These are phyloP conservation scores for Luperina nickerlii DNA, from an alignment of 2,888 invertebrate species.

Conservation along the genomic window DNA sequence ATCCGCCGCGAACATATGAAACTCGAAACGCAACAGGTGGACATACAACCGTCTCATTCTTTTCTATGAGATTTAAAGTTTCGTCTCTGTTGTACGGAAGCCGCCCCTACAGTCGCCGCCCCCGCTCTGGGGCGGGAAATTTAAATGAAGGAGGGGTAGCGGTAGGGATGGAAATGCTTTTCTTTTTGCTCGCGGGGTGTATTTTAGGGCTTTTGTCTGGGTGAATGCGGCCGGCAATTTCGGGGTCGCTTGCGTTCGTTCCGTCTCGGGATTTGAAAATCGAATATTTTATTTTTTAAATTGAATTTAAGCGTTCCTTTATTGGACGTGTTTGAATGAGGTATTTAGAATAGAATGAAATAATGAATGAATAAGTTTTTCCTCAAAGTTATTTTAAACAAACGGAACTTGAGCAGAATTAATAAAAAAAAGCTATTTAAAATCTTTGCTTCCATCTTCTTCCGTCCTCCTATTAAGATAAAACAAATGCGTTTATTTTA, in stretches of 20 bases:
- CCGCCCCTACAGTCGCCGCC: conserved; percentile 89
- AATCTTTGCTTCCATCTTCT: conserved; percentile 44
- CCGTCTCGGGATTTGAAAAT: conserved; percentile 85
- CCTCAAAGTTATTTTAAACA: conserved; percentile 35
- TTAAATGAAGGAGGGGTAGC: conserved; percentile 88
- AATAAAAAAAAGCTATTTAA: conserved; percentile 32
- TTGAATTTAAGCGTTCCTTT: conserved; percentile 56
- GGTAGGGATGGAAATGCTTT: conserved; percentile 89
- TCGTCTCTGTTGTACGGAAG: conserved; percentile 87
- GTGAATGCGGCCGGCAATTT: conserved; percentile 90
- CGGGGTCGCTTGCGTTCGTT: conserved; percentile 88
- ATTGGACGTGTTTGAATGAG: conserved; percentile 56
- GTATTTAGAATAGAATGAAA: conserved; percentile 50
- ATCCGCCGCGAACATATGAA: conserved; percentile 86
- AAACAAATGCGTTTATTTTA: conserved; percentile 36
- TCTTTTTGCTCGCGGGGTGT: conserved; percentile 89
- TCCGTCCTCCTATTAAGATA: conserved; percentile 54
- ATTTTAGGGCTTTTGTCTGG: conserved; percentile 90
- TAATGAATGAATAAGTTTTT: conserved; percentile 44
- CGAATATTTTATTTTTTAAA: conserved; percentile 76
- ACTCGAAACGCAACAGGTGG: conserved; percentile 88
- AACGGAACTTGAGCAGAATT: conserved; percentile 23
- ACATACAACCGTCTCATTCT: conserved; percentile 89
- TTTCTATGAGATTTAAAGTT: conserved; percentile 87
- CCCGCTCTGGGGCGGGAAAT: conserved; percentile 89